A percentile compares a stretch with the other conserved stretches of the same genome.
Evolutionary conservation across 2,113 vertebrate species (phyloP).

Genomic region (Prinia subflava): DNA sequence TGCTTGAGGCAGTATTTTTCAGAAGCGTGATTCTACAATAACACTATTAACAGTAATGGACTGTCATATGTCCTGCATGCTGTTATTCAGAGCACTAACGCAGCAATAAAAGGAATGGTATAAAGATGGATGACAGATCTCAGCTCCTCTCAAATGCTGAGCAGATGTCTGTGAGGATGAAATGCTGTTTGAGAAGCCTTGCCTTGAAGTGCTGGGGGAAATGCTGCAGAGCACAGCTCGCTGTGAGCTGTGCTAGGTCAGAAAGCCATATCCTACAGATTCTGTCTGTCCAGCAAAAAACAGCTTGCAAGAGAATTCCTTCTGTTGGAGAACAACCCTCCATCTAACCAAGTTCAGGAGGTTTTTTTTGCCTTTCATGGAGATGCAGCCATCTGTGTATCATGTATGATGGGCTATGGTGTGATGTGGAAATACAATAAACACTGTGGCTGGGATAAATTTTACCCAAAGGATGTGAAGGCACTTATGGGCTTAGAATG

Average conservation of each 20-base stretch:
- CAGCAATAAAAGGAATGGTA: background rate
- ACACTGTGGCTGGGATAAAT: background rate
- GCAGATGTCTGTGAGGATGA: background rate
- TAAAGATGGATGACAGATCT: background rate
- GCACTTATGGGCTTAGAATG: background rate
- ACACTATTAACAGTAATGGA: background rate
- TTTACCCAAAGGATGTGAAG: background rate
- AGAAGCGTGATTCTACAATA: background rate
- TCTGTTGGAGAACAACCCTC: background rate
- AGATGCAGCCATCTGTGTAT: background rate
- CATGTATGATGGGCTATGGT: background rate
- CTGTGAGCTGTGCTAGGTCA: background rate
- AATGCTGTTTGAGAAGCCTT: background rate
- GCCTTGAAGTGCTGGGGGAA: background rate
- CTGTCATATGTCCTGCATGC: background rate
- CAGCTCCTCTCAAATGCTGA: background rate
- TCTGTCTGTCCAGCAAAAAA: background rate
- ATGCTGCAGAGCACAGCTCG: background rate
- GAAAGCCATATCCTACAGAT: background rate
- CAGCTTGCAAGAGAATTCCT: background rate
- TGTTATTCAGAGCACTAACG: background rate
- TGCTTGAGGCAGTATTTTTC: background rate
- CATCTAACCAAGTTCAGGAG: background rate
- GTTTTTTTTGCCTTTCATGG: background rate
- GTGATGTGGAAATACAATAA: background rate